phyloP scores from a whole-genome alignment of 2,888 invertebrate genomes.

The Troglohyphantes excavatus region DNA sequence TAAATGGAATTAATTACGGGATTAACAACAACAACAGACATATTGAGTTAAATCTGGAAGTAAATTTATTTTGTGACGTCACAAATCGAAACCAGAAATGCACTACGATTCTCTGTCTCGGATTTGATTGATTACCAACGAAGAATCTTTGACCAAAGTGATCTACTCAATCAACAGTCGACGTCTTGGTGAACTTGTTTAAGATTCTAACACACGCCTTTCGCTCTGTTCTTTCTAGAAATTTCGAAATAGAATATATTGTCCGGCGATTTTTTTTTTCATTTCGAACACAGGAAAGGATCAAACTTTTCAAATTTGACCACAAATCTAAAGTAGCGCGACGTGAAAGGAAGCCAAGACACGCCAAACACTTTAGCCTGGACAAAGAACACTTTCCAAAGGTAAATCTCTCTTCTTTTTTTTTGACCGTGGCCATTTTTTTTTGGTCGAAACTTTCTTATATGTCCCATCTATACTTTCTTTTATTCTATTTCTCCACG shows the following conservation, averaged over 20 bases:
- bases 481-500: slow-evolving; percentile 33
- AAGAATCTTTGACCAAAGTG: neutral
- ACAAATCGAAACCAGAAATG: neutral
- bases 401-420: slow-evolving; percentile 53
- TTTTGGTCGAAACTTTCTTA: slow-evolving; percentile 18
- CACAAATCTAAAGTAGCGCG: slow-evolving; percentile 49
- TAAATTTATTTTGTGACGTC: too few species aligned
- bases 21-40: too few species aligned
- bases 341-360: slow-evolving; percentile 17
- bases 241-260: neutral
- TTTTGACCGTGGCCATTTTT: slow-evolving; percentile 6
- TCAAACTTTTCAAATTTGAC: slow-evolving; percentile 38
- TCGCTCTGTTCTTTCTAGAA: neutral
- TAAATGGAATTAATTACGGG: too few species aligned
- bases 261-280: neutral
- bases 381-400: slow-evolving; percentile 55
- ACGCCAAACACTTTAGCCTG: slow-evolving; percentile 37
- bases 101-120: too few species aligned
- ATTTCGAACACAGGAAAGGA: slow-evolving; percentile 15
- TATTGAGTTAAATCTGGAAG: too few species aligned
- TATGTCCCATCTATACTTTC: slow-evolving; percentile 14
- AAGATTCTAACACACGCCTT: neutral
- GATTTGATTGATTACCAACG: neutral
- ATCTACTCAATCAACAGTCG: neutral
- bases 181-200: neutral